phyloP scores from a whole-genome alignment of 2,113 vertebrate species.

The Porphyrio hochstetteri region DNA sequence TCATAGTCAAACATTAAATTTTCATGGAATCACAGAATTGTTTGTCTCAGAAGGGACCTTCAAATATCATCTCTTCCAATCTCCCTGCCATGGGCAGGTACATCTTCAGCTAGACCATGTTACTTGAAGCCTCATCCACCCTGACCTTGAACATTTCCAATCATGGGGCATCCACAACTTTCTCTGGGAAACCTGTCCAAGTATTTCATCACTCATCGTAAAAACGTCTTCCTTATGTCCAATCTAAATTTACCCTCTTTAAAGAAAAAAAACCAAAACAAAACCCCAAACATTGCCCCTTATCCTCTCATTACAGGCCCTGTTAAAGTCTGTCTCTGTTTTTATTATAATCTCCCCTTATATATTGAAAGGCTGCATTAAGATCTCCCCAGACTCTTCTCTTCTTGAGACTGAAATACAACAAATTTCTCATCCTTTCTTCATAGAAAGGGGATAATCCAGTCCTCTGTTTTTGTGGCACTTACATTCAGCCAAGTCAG shows the following conservation, averaged over 20 bases:
- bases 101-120: not conserved
- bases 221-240: not conserved
- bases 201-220: accelerated
- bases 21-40: not conserved
- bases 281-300: not conserved
- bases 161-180: not conserved
- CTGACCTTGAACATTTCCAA: not conserved
- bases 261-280: no score
- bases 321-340: not conserved
- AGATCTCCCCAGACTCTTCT: accelerated
- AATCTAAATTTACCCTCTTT: not conserved
- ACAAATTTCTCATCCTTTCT: not conserved
- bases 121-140: not conserved
- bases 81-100: accelerated
- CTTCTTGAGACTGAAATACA: not conserved
- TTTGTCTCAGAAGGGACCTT: not conserved
- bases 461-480: not conserved
- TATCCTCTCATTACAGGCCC: not conserved
- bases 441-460: not conserved
- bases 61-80: not conserved
- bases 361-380: not conserved
- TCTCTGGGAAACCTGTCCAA: not conserved
- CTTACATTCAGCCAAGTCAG: not conserved
- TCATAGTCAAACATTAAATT: not conserved
- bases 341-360: not conserved